A percentile compares a stretch with the other conserved stretches of the same genome.
These are phyloP conservation scores for Archivesica marissinica DNA, from an alignment of 1,140 invertebrate species.

Conservation along the genomic window DNA sequence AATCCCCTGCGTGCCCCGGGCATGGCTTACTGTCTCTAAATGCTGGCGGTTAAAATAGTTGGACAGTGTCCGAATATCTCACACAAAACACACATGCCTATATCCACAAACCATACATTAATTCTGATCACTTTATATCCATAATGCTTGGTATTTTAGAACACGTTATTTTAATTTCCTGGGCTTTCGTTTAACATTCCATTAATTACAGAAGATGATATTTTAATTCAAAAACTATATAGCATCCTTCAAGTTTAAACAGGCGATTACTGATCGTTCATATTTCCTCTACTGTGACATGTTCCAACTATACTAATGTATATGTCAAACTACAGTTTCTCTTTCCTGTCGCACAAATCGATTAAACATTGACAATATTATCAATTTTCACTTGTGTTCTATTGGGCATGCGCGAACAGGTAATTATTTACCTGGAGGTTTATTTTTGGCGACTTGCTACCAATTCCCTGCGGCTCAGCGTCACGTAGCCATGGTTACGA, in stretches of 20 bases:
- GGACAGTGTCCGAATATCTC: background rate
- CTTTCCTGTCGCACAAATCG: slow-evolving; percentile 31
- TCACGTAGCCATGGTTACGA: slow-evolving; percentile 22
- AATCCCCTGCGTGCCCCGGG: slow-evolving; percentile 88
- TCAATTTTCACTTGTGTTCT: slow-evolving; percentile 38
- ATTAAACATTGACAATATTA: slow-evolving; percentile 22
- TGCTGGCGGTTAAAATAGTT: too few species aligned
- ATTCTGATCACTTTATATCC: background rate
- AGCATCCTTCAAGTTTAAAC: background rate
- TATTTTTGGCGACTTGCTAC: slow-evolving; percentile 34
- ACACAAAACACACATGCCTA: background rate
- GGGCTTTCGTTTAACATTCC: background rate
- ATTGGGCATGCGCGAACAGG: slow-evolving; percentile 5
- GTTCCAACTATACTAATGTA: background rate
- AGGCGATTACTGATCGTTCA: background rate
- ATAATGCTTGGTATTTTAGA: too few species aligned
- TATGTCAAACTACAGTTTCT: slow-evolving; percentile 2
- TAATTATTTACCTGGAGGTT: slow-evolving; percentile 52
- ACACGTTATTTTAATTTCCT: background rate
- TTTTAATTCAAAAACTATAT: background rate
- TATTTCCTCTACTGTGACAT: background rate
- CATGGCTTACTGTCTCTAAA: slow-evolving; percentile 66
- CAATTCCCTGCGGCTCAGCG: slow-evolving; percentile 4
- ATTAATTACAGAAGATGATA: background rate
- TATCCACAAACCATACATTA: background rate